These are phyloP conservation scores for Willisornis vidua DNA, from an alignment of 2,113 vertebrate genomes.

Conservation along the genomic window DNA sequence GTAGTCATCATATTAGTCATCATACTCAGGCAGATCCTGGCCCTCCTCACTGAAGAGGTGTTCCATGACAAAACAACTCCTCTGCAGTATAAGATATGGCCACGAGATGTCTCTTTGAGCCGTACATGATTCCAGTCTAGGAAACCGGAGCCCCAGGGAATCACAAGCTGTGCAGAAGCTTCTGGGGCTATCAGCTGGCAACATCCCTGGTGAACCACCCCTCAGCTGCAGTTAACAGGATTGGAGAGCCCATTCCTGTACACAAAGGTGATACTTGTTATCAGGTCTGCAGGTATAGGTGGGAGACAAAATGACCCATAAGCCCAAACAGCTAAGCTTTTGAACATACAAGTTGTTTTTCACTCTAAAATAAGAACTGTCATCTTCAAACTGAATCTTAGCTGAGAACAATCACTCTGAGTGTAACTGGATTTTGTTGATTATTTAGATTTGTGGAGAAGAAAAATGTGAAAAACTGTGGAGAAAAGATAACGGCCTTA, in stretches of 20 bases:
- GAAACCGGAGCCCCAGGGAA: background rate
- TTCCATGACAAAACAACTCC: background rate
- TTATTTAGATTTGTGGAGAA: background rate
- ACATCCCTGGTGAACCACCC: background rate
- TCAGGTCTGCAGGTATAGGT: background rate
- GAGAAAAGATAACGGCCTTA: background rate
- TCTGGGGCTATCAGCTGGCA: background rate
- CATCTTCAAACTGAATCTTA: background rate
- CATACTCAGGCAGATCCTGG: background rate
- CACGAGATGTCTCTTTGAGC: slow-evolving; percentile 61
- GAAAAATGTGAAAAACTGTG: background rate
- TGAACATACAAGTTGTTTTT: background rate
- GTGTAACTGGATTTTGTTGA: background rate
- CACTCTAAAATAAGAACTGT: background rate
- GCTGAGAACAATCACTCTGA: background rate
- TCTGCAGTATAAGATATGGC: slow-evolving; percentile 35
- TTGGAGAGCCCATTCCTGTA: background rate
- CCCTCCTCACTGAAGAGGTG: background rate
- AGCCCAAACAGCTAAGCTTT: background rate
- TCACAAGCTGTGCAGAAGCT: background rate
- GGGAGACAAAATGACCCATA: background rate
- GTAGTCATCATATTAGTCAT: too few species aligned
- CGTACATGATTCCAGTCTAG: background rate
- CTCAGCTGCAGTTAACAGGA: background rate
- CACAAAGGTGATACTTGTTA: background rate